Conservation (phyloP, 1,140 invertebrate genomes). For the Papilio xuthus region DNA sequence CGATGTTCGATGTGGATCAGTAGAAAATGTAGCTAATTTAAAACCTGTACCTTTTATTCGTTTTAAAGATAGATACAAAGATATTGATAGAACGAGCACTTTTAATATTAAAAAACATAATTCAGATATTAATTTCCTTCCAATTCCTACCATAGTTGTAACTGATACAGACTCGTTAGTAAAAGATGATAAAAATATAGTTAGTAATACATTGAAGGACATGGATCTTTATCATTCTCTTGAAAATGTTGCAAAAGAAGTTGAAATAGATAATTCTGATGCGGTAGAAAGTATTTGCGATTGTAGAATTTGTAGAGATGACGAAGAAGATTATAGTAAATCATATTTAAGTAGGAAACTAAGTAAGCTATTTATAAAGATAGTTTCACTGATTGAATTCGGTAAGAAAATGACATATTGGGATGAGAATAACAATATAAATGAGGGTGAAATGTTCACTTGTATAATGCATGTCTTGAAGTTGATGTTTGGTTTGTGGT, state of each 20-base stretch:
- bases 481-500: slow-evolving; percentile 72
- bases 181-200: neutral
- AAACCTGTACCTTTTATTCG: slow-evolving; percentile 32
- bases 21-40: slow-evolving; percentile 41
- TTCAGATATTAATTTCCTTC: slow-evolving; percentile 38
- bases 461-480: slow-evolving; percentile 68
- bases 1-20: slow-evolving; percentile 42
- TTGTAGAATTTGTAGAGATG: slow-evolving; percentile 71
- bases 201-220: neutral
- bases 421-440: slow-evolving; percentile 70
- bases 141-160: slow-evolving; percentile 49
- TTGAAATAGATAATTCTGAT: slow-evolving; percentile 58
- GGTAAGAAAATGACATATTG: slow-evolving; percentile 61
- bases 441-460: slow-evolving; percentile 69
- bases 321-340: slow-evolving; percentile 47
- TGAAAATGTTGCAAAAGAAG: slow-evolving; percentile 46
- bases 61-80: slow-evolving; percentile 45
- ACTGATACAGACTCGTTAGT: slow-evolving; percentile 39
- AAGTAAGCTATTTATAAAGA: slow-evolving; percentile 62
- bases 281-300: slow-evolving; percentile 68
- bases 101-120: slow-evolving; percentile 51
- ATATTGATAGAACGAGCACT: slow-evolving; percentile 38
- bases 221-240: slow-evolving; percentile 16
- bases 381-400: slow-evolving; percentile 59
- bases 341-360: slow-evolving; percentile 59